Evolutionary conservation across 2,888 invertebrate genomes (phyloP).

Genomic region (Lissonota sp.): DNA sequence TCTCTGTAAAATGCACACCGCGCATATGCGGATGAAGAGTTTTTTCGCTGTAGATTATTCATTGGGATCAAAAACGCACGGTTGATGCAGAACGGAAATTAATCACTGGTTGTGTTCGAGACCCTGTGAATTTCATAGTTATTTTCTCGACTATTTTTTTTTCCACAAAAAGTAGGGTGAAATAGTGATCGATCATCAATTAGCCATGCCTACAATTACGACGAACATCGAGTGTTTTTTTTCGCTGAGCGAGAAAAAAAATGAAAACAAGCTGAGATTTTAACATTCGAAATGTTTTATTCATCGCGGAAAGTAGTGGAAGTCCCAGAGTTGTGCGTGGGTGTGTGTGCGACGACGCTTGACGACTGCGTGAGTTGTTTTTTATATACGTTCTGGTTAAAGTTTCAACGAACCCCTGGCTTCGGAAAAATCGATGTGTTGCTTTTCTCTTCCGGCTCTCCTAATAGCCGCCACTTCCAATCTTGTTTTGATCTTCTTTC

Average conservation of each 20-base stretch:
- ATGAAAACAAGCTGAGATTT: conserved; percentile 67
- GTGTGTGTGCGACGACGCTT: conserved; percentile 74
- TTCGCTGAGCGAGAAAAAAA: not conserved
- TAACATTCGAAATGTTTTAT: conserved; percentile 80
- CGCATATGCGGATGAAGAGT: not conserved
- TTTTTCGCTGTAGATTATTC: conserved; percentile 24
- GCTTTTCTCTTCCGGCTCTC: conserved; percentile 65
- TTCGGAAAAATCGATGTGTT: conserved; percentile 75
- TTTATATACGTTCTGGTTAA: conserved; percentile 79
- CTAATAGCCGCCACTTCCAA: no score
- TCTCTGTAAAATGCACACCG: not conserved
- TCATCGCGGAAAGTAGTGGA: conserved; percentile 71
- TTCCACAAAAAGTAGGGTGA: not conserved
- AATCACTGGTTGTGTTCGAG: not conserved
- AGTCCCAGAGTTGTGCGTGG: conserved; percentile 55
- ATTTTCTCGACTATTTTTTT: not conserved
- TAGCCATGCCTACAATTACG: not conserved
- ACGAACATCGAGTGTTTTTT: not conserved
- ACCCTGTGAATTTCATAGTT: not conserved
- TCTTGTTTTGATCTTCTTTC: no score
- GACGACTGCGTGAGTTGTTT: conserved; percentile 79
- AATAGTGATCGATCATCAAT: no score
- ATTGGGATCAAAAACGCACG: not conserved
- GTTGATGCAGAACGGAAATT: not conserved
- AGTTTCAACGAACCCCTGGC: conserved; percentile 75